Evolutionary conservation across 2,113 vertebrate genomes (phyloP).

Genomic region (Corythornis madagascariensis): DNA sequence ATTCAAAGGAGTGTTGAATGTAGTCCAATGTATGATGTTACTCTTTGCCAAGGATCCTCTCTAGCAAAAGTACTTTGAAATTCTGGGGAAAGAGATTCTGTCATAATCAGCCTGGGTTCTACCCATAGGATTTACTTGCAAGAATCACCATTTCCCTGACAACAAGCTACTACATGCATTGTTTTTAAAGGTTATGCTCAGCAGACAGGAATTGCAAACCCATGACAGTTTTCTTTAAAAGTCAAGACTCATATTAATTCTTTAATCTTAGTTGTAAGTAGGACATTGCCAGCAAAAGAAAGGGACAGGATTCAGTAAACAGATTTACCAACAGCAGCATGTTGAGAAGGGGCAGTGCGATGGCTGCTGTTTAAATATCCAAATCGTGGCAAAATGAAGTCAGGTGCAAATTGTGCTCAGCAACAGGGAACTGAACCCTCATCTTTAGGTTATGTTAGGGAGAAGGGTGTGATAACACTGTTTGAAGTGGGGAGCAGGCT

Average conservation of each 20-base stretch:
- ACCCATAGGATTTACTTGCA: background rate
- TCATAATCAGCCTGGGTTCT: background rate
- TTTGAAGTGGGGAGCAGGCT: background rate
- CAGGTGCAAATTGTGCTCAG: background rate
- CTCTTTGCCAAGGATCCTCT: background rate
- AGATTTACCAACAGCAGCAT: background rate
- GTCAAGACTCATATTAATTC: background rate
- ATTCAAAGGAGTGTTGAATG: background rate
- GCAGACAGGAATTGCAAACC: background rate
- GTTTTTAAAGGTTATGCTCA: background rate
- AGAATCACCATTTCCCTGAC: background rate
- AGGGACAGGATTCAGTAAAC: background rate
- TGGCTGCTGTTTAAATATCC: background rate
- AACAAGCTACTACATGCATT: background rate
- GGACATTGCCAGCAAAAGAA: background rate
- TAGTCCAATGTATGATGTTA: background rate
- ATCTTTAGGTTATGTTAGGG: background rate
- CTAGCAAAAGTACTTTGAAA: background rate
- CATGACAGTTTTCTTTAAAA: background rate
- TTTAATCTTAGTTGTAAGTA: background rate
- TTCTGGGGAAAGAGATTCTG: background rate
- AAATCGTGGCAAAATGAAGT: background rate
- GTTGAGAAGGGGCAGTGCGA: background rate
- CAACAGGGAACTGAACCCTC: background rate
- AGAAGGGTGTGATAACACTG: background rate